Conservation (phyloP, 92 coral and sea anemone genomes). For the Palythoa caribaeorum region DNA sequence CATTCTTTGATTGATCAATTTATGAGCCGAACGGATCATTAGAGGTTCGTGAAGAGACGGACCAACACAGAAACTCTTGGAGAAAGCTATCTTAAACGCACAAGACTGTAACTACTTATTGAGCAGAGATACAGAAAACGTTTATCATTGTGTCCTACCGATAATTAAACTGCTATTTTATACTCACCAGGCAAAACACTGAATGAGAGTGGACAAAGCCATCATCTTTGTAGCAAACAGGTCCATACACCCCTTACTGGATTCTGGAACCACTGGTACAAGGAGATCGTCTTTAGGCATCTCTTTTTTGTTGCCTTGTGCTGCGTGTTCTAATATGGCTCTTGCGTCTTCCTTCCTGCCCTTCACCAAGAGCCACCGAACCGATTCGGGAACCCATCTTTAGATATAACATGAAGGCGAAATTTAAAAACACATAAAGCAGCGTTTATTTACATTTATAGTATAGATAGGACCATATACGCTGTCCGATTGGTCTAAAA, state of each 20-base stretch:
- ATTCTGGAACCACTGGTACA: conserved; percentile 43
- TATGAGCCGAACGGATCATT: too few relatives aligned
- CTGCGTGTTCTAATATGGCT: conserved; percentile 49
- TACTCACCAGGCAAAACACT: conserved; percentile 69
- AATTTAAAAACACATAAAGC: neutral
- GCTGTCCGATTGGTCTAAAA: too few relatives aligned
- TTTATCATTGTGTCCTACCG: too few relatives aligned
- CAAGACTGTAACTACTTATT: too few relatives aligned
- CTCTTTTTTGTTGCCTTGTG: conserved; percentile 60
- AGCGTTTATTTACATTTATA: too few relatives aligned
- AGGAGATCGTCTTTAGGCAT: conserved; percentile 61
- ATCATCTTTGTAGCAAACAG: conserved; percentile 30
- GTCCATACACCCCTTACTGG: conserved; percentile 62
- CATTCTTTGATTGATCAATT: too few relatives aligned
- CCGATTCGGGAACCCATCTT: conserved; percentile 69
- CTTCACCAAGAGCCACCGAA: conserved; percentile 65
- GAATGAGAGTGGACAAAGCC: conserved; percentile 49
- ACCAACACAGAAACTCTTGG: too few relatives aligned
- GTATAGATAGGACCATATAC: too few relatives aligned
- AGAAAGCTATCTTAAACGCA: too few relatives aligned
- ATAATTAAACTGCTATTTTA: neutral
- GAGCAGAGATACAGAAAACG: too few relatives aligned
- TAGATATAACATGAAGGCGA: neutral
- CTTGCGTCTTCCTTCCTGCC: conserved; percentile 64
- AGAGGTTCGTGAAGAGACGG: too few relatives aligned